Percentiles rank a stretch among this genome's conserved stretches.
phyloP scores from a whole-genome alignment of 2,888 invertebrate genomes.

The Prenolepis imparis region DNA sequence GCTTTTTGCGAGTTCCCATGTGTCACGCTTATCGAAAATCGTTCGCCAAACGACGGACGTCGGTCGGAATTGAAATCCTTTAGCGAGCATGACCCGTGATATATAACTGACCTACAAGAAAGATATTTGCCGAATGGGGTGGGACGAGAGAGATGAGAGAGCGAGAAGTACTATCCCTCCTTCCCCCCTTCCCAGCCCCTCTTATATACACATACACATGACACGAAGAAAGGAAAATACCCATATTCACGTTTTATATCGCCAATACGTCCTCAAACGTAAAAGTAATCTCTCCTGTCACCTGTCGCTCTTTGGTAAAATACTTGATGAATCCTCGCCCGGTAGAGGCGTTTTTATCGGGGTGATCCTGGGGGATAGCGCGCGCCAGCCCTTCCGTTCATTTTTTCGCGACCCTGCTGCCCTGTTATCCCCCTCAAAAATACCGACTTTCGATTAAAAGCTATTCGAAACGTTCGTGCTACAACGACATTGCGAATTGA shows the following conservation, averaged over 20 bases:
- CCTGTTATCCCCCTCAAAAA: constrained; percentile 49
- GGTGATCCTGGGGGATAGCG: constrained; percentile 59
- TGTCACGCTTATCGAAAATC: constrained; percentile 56
- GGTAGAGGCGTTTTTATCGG: constrained; percentile 71
- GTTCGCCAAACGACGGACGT: constrained; percentile 54
- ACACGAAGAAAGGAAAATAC: constrained; percentile 19
- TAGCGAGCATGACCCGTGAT: constrained; percentile 41
- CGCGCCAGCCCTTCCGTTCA: constrained; percentile 1
- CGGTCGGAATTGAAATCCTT: constrained; percentile 62
- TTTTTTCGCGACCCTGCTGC: constrained; percentile 42
- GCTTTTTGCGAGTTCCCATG: constrained; percentile 49
- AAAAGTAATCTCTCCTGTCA: constrained; percentile 77
- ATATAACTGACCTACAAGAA: constrained; percentile 61
- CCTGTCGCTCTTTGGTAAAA: constrained; percentile 71
- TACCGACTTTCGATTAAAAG: constrained; percentile 74
- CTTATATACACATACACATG: background rate
- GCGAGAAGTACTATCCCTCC: background rate
- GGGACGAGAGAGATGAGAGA: constrained; percentile 6
- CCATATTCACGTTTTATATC: constrained; percentile 46
- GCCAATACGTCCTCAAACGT: constrained; percentile 60
- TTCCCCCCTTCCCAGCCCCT: background rate
- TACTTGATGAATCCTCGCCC: constrained; percentile 70
- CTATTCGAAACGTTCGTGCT: constrained; percentile 57
- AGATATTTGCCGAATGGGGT: constrained; percentile 45
- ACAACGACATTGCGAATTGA: constrained; percentile 46